Conservation (phyloP, 2,888 invertebrate genomes). For the Cistogaster globosa region DNA sequence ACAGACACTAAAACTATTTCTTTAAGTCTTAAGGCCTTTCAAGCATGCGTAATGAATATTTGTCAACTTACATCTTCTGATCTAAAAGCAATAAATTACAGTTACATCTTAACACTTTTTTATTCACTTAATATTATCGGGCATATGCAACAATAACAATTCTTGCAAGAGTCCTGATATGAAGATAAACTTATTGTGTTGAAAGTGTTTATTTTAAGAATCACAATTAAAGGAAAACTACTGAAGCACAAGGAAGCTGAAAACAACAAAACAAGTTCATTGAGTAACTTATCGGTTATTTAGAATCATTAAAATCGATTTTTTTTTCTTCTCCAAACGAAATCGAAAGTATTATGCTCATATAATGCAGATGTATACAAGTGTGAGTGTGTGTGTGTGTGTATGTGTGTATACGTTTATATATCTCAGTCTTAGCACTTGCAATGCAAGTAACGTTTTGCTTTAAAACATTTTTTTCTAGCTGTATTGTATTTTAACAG, state of each 20-base stretch:
- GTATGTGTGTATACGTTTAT: too few species aligned
- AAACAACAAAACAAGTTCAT: slow-evolving; percentile 45
- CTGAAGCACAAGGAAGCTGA: slow-evolving; percentile 2
- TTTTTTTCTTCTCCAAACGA: slow-evolving; percentile 7
- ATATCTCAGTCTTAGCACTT: not conserved
- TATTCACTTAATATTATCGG: not conserved
- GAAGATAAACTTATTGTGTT: slow-evolving; percentile 8
- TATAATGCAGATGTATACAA: not conserved
- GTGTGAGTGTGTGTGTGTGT: not conserved
- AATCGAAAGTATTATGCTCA: slow-evolving; percentile 12
- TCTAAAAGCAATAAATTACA: slow-evolving; percentile 2
- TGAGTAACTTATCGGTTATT: slow-evolving; percentile 41
- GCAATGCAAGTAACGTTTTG: slow-evolving; percentile 37
- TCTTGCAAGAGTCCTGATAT: slow-evolving; percentile 41
- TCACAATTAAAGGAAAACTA: slow-evolving; percentile 60
- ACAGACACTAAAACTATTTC: too few species aligned
- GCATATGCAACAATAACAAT: not conserved
- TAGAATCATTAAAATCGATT: slow-evolving; percentile 31
- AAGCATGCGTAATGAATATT: too few species aligned
- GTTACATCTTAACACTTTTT: not conserved
- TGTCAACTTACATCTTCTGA: not conserved
- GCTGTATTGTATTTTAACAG: slow-evolving; percentile 20
- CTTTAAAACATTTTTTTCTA: not conserved
- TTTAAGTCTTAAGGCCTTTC: too few species aligned
- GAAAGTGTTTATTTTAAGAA: slow-evolving; percentile 16